Evolutionary conservation across 2,113 vertebrate genomes (phyloP).

Genomic region (Strigops habroptila): DNA sequence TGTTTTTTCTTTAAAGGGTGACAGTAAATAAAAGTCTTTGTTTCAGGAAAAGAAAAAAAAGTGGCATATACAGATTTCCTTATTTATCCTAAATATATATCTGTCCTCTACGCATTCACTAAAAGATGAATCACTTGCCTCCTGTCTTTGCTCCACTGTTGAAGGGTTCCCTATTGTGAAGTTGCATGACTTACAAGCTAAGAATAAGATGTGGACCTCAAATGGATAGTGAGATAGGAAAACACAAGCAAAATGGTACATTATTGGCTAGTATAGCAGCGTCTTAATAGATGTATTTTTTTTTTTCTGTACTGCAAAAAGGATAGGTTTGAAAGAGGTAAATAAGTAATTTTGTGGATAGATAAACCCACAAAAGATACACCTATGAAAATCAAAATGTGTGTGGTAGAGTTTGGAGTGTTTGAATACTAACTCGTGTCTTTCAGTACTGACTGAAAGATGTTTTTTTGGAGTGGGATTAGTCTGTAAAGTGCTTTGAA

Average conservation of each 20-base stretch:
- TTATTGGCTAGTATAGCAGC: neutral
- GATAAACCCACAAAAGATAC: neutral
- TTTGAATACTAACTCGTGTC: neutral
- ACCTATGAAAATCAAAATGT: neutral
- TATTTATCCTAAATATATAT: neutral
- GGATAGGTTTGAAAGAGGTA: neutral
- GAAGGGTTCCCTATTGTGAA: neutral
- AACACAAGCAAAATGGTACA: neutral
- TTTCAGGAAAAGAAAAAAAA: neutral
- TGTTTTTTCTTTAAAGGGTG: neutral
- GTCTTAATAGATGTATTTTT: neutral
- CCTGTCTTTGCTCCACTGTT: neutral
- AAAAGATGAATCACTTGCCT: neutral
- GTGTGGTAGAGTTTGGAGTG: neutral
- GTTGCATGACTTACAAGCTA: neutral
- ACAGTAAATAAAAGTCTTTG: neutral
- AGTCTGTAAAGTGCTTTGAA: neutral
- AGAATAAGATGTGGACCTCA: neutral
- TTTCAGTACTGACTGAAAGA: neutral
- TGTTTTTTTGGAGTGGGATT: neutral
- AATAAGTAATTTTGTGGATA: neutral
- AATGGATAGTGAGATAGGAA: neutral
- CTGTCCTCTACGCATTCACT: neutral
- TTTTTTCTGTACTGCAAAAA: neutral
- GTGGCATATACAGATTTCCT: neutral